These are phyloP conservation scores for Tolypeutes matacus DNA, from an alignment of 2,797 vertebrate genomes.

Conservation along the genomic window DNA sequence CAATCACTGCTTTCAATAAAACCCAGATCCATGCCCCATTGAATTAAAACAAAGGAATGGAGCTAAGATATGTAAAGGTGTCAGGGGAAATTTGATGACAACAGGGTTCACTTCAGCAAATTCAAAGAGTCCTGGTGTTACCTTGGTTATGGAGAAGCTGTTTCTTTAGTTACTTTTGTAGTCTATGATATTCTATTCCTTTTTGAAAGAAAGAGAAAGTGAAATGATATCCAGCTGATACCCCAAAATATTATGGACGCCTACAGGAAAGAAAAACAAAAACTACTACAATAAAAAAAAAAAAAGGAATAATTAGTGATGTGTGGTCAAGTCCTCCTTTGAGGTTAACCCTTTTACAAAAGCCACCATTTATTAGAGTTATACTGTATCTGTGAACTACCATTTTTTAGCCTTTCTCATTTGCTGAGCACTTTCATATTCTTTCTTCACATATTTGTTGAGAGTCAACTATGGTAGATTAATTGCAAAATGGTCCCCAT, in stretches of 20 bases:
- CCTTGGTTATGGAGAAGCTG: conserved; percentile 25
- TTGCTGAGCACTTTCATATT: conserved; percentile 37
- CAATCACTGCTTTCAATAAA: conserved; percentile 86
- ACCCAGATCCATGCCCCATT: neutral
- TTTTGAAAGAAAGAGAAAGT: conserved; percentile 48
- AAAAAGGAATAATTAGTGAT: neutral
- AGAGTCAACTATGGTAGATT: neutral
- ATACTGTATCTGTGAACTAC: neutral
- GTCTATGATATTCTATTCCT: conserved; percentile 35
- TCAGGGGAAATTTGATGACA: conserved; percentile 59
- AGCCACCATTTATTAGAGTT: neutral
- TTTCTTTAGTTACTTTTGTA: conserved; percentile 51
- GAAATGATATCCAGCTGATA: neutral
- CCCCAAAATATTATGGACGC: conserved; percentile 51
- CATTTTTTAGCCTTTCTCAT: conserved; percentile 20
- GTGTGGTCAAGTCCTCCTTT: neutral
- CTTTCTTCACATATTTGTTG: conserved; percentile 44
- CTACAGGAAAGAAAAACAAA: neutral
- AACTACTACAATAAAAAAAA: neutral
- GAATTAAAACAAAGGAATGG: conserved; percentile 66
- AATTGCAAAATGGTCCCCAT: neutral
- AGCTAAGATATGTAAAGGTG: conserved; percentile 40
- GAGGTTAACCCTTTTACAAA: neutral
- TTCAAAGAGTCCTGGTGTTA: conserved; percentile 58
- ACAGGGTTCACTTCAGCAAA: conserved; percentile 58